Evolutionary conservation across 2,113 vertebrate genomes (phyloP).

Genomic region (Hemibagrus wyckioides): DNA sequence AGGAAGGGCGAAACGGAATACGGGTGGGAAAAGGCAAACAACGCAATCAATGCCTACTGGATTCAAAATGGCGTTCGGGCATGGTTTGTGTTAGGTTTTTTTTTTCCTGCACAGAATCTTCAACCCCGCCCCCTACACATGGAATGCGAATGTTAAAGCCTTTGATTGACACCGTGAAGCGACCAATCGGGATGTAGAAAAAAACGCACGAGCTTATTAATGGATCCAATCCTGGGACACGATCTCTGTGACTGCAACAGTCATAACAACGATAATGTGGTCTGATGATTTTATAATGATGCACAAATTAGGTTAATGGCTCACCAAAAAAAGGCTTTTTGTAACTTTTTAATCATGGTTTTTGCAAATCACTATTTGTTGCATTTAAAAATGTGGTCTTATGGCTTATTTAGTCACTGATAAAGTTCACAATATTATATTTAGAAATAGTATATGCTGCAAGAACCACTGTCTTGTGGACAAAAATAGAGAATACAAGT

Average conservation of each 20-base stretch:
- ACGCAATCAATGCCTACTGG: slow-evolving; percentile 35
- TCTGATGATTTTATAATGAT: neutral
- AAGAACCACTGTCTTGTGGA: no score
- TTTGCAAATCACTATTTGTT: no score
- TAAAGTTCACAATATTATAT: no score
- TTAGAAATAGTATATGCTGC: no score
- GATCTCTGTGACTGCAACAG: neutral
- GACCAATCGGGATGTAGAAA: slow-evolving; percentile 52
- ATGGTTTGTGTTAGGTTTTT: slow-evolving; percentile 83
- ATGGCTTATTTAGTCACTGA: no score
- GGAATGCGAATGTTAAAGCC: neutral
- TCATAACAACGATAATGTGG: neutral
- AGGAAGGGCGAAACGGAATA: neutral
- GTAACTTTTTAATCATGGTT: no score
- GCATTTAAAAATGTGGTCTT: no score
- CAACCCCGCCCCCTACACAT: slow-evolving; percentile 19
- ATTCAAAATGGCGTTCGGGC: slow-evolving; percentile 87
- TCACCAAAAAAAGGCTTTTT: neutral
- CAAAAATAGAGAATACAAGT: neutral
- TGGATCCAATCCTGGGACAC: neutral
- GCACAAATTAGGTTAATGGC: neutral
- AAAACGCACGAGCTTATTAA: slow-evolving; percentile 20
- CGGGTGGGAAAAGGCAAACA: slow-evolving; percentile 14
- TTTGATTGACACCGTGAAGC: slow-evolving; percentile 47
- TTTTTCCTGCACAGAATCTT: slow-evolving; percentile 52